Percentiles rank a stretch among this genome's conserved stretches.
Conservation (phyloP, 2,113 vertebrate genomes). For the Pterocles gutturalis region DNA sequence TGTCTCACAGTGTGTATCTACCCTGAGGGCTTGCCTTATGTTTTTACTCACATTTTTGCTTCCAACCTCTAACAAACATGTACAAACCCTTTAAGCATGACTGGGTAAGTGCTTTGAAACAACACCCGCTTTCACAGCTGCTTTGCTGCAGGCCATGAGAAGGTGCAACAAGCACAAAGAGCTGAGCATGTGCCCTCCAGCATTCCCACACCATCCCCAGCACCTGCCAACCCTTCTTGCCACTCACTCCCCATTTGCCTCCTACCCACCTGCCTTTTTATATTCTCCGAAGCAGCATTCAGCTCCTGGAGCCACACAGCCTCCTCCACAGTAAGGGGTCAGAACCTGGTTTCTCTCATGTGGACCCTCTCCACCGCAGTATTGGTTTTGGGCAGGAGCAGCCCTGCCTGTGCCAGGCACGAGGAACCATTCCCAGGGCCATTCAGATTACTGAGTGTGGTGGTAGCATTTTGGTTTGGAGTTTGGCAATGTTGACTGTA, state of each 20-base stretch:
- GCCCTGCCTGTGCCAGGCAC: not conserved
- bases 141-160: slow-evolving; percentile 41
- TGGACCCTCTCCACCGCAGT: not conserved
- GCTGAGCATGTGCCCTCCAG: not conserved
- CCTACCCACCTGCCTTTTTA: not conserved
- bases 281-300: not conserved
- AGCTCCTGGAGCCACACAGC: not conserved
- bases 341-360: not conserved
- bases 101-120: slow-evolving; percentile 11
- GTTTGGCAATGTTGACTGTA: not conserved
- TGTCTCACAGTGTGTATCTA: not conserved
- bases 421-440: not conserved
- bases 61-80: slow-evolving; percentile 1
- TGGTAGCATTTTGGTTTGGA: not conserved
- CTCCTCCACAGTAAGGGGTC: not conserved
- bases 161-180: not conserved
- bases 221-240: not conserved
- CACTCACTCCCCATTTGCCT: not conserved
- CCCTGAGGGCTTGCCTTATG: slow-evolving; percentile 39
- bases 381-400: not conserved
- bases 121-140: not conserved
- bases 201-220: not conserved
- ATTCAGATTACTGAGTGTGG: not conserved
- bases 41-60: slow-evolving; percentile 19
- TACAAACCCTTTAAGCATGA: slow-evolving; percentile 51